A percentile compares a stretch with the other conserved stretches of the same genome.
Conservation (phyloP, 2,113 vertebrate species). For the Amblyopsis rosae region DNA sequence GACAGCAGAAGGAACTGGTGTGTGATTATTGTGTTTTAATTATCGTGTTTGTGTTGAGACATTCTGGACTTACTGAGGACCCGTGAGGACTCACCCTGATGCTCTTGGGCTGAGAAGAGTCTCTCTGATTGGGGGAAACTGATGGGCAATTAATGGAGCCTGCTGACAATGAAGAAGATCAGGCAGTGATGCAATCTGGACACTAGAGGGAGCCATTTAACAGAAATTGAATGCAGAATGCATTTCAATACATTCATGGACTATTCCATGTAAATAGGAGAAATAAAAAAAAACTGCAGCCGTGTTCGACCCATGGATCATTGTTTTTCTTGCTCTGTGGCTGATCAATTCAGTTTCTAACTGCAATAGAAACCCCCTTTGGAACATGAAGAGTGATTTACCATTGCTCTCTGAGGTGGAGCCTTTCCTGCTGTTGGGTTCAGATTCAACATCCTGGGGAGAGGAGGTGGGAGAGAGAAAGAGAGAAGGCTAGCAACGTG, state of each 20-base stretch:
- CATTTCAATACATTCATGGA: not conserved
- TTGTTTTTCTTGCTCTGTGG: not conserved
- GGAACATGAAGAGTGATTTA: slow-evolving; percentile 35
- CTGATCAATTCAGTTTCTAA: not conserved
- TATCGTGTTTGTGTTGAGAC: too few relatives aligned
- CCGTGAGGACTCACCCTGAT: slow-evolving; percentile 53
- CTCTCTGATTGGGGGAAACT: slow-evolving; percentile 41
- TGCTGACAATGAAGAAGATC: slow-evolving; percentile 15
- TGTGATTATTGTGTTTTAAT: too few relatives aligned
- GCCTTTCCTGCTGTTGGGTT: slow-evolving; percentile 53
- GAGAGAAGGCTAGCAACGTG: not conserved
- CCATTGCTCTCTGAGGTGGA: slow-evolving; percentile 66
- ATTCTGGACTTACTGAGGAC: not conserved
- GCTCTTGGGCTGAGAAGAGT: slow-evolving; percentile 60
- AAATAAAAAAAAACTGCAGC: too few relatives aligned
- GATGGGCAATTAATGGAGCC: slow-evolving; percentile 35
- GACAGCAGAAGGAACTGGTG: not conserved
- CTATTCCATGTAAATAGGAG: not conserved
- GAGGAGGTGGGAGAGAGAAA: not conserved
- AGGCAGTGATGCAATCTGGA: not conserved
- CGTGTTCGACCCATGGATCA: not conserved
- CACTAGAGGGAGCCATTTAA: slow-evolving; percentile 48
- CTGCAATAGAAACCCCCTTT: not conserved
- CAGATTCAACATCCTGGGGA: slow-evolving; percentile 59
- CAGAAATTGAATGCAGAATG: not conserved